Evolutionary conservation across 2,797 vertebrate genomes (phyloP).

Genomic region (Iguana delicatissima): DNA sequence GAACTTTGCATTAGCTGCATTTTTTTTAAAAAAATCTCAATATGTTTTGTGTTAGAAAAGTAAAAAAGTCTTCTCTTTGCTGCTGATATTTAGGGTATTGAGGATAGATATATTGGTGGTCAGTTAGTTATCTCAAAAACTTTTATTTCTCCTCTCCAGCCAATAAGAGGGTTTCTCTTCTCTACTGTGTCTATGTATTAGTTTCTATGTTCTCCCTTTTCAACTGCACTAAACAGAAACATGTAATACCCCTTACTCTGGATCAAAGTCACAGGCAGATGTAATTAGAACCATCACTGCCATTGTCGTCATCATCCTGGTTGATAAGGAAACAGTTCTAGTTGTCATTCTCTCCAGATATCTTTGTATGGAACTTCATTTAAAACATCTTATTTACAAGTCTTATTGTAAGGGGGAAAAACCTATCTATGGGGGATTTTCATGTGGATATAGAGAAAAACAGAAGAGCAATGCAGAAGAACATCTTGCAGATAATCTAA

Average conservation of each 20-base stretch:
- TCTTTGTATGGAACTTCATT: slow-evolving; percentile 69
- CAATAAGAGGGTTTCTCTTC: too few species aligned
- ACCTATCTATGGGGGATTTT: slow-evolving; percentile 68
- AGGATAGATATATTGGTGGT: too few species aligned
- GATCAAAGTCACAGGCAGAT: slow-evolving; percentile 70
- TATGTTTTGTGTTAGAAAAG: too few species aligned
- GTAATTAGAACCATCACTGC: slow-evolving; percentile 37
- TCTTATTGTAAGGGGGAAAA: slow-evolving; percentile 68
- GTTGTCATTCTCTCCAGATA: slow-evolving; percentile 68
- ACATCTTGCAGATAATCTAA: slow-evolving; percentile 71
- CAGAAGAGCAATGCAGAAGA: slow-evolving; percentile 66
- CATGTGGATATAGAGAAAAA: slow-evolving; percentile 64
- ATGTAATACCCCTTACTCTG: slow-evolving; percentile 67
- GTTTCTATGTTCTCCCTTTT: background rate
- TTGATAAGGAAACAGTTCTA: slow-evolving; percentile 73
- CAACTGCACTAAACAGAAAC: slow-evolving; percentile 66
- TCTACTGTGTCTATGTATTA: too few species aligned
- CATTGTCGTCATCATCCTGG: slow-evolving; percentile 62
- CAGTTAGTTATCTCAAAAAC: too few species aligned
- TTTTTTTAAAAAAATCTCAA: too few species aligned
- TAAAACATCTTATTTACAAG: slow-evolving; percentile 57
- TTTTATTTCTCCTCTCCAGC: too few species aligned
- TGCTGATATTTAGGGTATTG: too few species aligned
- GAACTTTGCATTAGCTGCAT: too few species aligned
- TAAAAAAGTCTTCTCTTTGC: too few species aligned